phyloP scores from a whole-genome alignment of 2,888 invertebrate species.

The Noctua comes region DNA sequence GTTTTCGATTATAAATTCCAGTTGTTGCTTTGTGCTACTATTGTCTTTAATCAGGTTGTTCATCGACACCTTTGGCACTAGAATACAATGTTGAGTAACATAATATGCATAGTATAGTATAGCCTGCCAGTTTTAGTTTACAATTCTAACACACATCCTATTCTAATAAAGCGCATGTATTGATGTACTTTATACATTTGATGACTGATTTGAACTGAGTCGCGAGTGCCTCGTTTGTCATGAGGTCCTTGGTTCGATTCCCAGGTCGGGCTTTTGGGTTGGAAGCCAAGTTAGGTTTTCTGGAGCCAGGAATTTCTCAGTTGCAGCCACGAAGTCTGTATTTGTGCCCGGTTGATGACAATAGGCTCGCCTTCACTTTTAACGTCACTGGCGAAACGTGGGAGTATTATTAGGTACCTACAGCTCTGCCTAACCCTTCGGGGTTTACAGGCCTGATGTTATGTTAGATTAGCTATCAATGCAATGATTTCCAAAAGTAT shows the following conservation, averaged over 20 bases:
- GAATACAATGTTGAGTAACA: neutral
- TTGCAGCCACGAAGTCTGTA: too few species aligned
- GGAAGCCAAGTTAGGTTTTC: neutral
- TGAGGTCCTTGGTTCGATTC: neutral
- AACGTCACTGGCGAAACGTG: neutral
- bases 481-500: neutral
- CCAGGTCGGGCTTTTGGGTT: neutral
- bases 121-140: neutral
- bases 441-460: neutral
- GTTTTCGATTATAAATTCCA: neutral
- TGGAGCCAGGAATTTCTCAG: neutral
- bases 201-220: neutral
- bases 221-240: neutral
- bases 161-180: neutral
- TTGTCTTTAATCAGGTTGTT: constrained; percentile 10
- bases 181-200: neutral
- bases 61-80: constrained; percentile 12
- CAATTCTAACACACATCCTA: neutral
- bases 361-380: neutral
- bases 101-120: neutral
- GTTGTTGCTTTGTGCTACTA: constrained; percentile 1
- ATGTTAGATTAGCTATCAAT: neutral
- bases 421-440: neutral
- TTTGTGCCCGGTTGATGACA: too few species aligned
- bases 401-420: neutral